phyloP scores from a whole-genome alignment of 2,797 vertebrate genomes.

The Austrolebias charrua region DNA sequence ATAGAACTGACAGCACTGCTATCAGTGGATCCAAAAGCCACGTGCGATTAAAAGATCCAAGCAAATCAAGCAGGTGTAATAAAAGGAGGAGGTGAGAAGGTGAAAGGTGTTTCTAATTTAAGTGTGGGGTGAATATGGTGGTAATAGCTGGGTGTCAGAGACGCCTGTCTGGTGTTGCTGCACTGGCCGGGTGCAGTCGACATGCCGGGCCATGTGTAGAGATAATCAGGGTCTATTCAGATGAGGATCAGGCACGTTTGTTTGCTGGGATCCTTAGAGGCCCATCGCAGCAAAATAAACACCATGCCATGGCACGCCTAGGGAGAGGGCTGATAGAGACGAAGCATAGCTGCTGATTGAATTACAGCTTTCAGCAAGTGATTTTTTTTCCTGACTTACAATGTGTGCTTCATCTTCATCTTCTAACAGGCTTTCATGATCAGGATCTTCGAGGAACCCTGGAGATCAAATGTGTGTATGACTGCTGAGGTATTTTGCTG shows the following conservation, averaged over 20 bases:
- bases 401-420: constrained; percentile 32
- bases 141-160: constrained; percentile 11
- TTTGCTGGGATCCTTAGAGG: constrained; percentile 53
- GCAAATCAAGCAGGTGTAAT: constrained; percentile 46
- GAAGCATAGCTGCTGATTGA: constrained; percentile 53
- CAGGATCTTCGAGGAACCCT: constrained; percentile 35
- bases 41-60: constrained; percentile 50
- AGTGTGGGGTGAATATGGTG: constrained; percentile 44
- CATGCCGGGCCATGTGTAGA: constrained; percentile 50
- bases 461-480: constrained; percentile 32
- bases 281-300: constrained; percentile 45
- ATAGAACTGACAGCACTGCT: constrained; percentile 22
- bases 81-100: constrained; percentile 14
- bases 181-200: constrained; percentile 37
- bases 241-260: constrained; percentile 66
- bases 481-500: constrained; percentile 22
- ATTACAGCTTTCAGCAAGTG: constrained; percentile 56
- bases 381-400: constrained; percentile 50
- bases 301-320: constrained; percentile 37
- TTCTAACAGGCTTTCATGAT: constrained; percentile 45
- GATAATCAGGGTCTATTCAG: constrained; percentile 72
- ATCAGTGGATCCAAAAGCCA: constrained; percentile 53
- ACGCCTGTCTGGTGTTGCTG: constrained; percentile 31
- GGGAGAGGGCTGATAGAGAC: constrained; percentile 33
- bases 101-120: constrained; percentile 48